Evolutionary conservation across 1,140 invertebrate species (phyloP).

Genomic region (Drosophila quadrilineata): DNA sequence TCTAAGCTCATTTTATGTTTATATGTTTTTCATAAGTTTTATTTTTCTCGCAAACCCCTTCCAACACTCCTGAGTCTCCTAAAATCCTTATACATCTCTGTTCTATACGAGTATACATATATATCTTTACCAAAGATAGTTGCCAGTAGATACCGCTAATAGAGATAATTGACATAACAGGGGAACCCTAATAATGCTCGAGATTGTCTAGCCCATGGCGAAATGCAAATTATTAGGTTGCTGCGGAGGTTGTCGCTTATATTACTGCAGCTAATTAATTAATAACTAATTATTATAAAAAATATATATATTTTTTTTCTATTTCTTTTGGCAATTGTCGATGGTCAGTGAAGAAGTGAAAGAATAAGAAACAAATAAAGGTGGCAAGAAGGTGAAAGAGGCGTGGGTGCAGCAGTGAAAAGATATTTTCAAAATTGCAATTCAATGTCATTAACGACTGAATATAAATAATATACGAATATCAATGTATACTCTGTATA

Average conservation of each 20-base stretch:
- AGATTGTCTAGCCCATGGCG: not conserved
- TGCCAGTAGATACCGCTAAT: not conserved
- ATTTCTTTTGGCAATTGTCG: conserved; percentile 55
- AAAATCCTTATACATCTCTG: too few relatives aligned
- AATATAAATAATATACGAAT: conserved; percentile 12
- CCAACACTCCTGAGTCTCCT: too few relatives aligned
- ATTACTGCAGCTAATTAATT: conserved; percentile 60
- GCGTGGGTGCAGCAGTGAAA: not conserved
- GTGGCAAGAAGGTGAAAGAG: not conserved
- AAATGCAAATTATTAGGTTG: conserved; percentile 48
- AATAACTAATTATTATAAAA: conserved; percentile 62
- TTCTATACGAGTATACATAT: too few relatives aligned
- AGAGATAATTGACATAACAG: too few relatives aligned
- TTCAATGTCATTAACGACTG: conserved; percentile 74
- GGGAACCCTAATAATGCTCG: conserved; percentile 5
- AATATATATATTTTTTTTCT: too few relatives aligned
- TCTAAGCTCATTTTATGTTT: too few relatives aligned
- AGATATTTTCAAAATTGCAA: conserved; percentile 55
- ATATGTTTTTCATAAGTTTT: too few relatives aligned
- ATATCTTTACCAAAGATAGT: not conserved
- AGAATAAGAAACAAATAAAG: not conserved
- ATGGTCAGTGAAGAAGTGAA: conserved; percentile 33
- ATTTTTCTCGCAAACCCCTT: too few relatives aligned
- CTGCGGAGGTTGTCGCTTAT: conserved; percentile 37
- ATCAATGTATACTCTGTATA: not conserved